A percentile compares a stretch with the other conserved stretches of the same genome.
These are phyloP conservation scores for Drosophila planitibia DNA, from an alignment of 2,888 invertebrate genomes.

Conservation along the genomic window DNA sequence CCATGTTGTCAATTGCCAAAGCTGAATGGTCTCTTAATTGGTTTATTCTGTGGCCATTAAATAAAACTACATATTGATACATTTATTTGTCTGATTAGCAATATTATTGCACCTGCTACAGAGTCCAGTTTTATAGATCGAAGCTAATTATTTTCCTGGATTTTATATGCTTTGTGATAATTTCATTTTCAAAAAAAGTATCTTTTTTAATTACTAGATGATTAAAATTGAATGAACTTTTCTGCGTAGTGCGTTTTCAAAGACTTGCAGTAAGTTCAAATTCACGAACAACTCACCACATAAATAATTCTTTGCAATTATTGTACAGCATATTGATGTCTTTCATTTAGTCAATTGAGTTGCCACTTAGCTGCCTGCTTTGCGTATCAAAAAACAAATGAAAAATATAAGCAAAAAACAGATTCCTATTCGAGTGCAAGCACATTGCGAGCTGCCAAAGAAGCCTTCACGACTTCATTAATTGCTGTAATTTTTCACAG, in stretches of 20 bases:
- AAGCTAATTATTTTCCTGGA: neutral
- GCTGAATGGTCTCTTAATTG: neutral
- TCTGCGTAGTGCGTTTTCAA: neutral
- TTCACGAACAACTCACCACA: neutral
- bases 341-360: constrained; percentile 57
- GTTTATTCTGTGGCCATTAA: neutral
- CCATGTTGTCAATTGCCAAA: neutral
- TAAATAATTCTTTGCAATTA: constrained; percentile 6
- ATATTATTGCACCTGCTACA: neutral
- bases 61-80: neutral
- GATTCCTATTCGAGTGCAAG: constrained; percentile 19
- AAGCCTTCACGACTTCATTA: constrained; percentile 59
- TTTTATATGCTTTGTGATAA: neutral
- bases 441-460: constrained; percentile 32
- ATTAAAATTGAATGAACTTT: neutral
- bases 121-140: neutral
- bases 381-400: constrained; percentile 5
- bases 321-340: constrained; percentile 16
- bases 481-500: constrained; percentile 71
- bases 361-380: constrained; percentile 34
- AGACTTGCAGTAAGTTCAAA: neutral
- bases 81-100: neutral
- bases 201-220: neutral
- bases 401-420: constrained; percentile 1
- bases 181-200: neutral